These are phyloP conservation scores for Biston stratarius DNA, from an alignment of 2,888 invertebrate genomes.

Conservation along the genomic window DNA sequence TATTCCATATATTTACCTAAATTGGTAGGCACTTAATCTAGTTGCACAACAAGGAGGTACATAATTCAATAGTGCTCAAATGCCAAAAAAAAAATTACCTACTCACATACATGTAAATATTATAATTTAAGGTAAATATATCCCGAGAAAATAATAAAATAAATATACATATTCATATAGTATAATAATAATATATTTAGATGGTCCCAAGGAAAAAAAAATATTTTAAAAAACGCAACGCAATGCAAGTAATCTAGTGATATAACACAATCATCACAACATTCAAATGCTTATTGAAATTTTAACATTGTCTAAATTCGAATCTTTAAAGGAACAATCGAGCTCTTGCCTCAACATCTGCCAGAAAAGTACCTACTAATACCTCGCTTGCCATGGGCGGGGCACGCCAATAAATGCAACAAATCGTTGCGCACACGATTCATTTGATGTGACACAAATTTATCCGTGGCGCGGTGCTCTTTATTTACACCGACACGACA, in stretches of 20 bases:
- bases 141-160: too few species aligned
- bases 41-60: neutral
- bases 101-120: too few species aligned
- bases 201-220: too few species aligned
- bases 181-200: too few species aligned
- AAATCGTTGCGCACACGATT: slow-evolving; percentile 76
- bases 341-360: slow-evolving; percentile 59
- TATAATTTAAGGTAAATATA: too few species aligned
- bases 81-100: too few species aligned
- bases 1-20: neutral
- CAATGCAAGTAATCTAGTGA: too few species aligned
- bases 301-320: slow-evolving; percentile 11
- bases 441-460: slow-evolving; percentile 87
- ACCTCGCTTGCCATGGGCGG: slow-evolving; percentile 55
- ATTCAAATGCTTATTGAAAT: slow-evolving; percentile 44
- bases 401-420: slow-evolving; percentile 76
- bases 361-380: slow-evolving; percentile 19
- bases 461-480: slow-evolving; percentile 79
- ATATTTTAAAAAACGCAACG: too few species aligned
- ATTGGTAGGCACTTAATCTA: neutral
- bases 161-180: too few species aligned
- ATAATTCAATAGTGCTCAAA: too few species aligned
- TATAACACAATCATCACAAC: too few species aligned
- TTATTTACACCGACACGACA: slow-evolving; percentile 79
- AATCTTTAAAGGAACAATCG: slow-evolving; percentile 53